Evolutionary conservation across 1,140 invertebrate genomes (phyloP).

Genomic region (Drosophila obscura): DNA sequence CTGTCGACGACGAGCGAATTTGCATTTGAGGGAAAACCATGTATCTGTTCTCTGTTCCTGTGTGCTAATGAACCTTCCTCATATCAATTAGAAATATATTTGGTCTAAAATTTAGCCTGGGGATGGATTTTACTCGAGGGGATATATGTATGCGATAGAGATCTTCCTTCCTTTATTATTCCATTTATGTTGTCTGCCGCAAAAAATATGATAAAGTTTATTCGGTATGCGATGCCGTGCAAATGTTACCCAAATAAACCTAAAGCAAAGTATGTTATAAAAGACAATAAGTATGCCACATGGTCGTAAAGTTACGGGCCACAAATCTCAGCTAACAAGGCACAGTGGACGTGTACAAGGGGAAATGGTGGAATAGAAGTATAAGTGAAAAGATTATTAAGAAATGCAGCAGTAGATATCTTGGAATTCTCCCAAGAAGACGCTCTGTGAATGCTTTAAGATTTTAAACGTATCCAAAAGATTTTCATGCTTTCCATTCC

Average conservation of each 20-base stretch:
- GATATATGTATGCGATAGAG: too few relatives aligned
- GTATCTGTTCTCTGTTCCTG: not conserved
- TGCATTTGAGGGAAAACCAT: not conserved
- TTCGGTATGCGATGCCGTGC: not conserved
- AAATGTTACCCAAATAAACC: slow-evolving; percentile 38
- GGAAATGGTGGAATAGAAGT: too few relatives aligned
- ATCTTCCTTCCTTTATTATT: not conserved
- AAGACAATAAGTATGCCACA: slow-evolving; percentile 37
- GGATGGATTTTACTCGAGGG: too few relatives aligned
- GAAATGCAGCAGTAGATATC: too few relatives aligned
- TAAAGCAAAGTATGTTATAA: slow-evolving; percentile 53
- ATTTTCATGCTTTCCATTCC: too few relatives aligned
- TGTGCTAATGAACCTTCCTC: slow-evolving; percentile 8
- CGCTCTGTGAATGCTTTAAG: too few relatives aligned
- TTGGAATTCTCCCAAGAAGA: too few relatives aligned
- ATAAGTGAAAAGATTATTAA: too few relatives aligned
- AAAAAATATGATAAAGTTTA: slow-evolving; percentile 4
- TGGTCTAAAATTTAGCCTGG: not conserved
- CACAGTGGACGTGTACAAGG: slow-evolving; percentile 14
- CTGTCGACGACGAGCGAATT: not conserved
- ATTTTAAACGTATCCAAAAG: too few relatives aligned
- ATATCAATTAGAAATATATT: slow-evolving; percentile 16
- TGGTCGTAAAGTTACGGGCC: slow-evolving; percentile 51
- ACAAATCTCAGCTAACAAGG: slow-evolving; percentile 61
- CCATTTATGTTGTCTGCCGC: not conserved